A percentile compares a stretch with the other conserved stretches of the same genome.
phyloP scores from a whole-genome alignment of 2,888 invertebrate genomes.

The Neoscelio sp. region DNA sequence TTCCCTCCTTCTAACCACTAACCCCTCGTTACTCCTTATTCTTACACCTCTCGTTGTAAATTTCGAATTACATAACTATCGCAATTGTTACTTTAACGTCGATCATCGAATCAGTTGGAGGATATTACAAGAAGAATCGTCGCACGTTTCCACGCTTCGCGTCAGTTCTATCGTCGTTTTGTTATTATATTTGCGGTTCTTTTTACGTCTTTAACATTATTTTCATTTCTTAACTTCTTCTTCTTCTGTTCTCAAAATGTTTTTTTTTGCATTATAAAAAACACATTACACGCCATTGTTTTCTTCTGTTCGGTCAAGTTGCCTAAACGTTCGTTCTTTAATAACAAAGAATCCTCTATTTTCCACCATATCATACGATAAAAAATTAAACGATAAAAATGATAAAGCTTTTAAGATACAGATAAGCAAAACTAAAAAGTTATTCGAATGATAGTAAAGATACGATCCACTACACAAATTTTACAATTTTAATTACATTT shows the following conservation, averaged over 20 bases:
- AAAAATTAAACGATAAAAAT: constrained; percentile 12
- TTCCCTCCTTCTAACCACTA: constrained; percentile 73
- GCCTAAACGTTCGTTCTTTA: constrained; percentile 33
- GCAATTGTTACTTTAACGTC: not conserved
- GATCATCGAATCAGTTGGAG: too few species aligned
- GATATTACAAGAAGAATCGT: too few species aligned
- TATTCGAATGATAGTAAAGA: not conserved
- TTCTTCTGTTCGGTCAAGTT: constrained; percentile 21
- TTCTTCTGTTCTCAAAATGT: too few species aligned
- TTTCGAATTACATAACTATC: constrained; percentile 63
- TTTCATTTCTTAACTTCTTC: too few species aligned
- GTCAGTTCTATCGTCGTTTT: too few species aligned
- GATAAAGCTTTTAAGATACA: not conserved
- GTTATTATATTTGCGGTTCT: too few species aligned
- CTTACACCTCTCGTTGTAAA: constrained; percentile 72
- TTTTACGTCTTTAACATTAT: too few species aligned
- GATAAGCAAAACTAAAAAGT: not conserved
- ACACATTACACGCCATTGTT: constrained; percentile 23
- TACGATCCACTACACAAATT: too few species aligned
- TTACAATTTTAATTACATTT: too few species aligned
- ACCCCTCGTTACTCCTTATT: too few species aligned
- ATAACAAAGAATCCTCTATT: constrained; percentile 48
- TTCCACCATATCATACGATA: constrained; percentile 26
- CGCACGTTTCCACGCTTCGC: too few species aligned
- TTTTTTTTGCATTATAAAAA: too few species aligned